phyloP scores from a whole-genome alignment of 2,888 invertebrate genomes.

The Bombyx huttoni region DNA sequence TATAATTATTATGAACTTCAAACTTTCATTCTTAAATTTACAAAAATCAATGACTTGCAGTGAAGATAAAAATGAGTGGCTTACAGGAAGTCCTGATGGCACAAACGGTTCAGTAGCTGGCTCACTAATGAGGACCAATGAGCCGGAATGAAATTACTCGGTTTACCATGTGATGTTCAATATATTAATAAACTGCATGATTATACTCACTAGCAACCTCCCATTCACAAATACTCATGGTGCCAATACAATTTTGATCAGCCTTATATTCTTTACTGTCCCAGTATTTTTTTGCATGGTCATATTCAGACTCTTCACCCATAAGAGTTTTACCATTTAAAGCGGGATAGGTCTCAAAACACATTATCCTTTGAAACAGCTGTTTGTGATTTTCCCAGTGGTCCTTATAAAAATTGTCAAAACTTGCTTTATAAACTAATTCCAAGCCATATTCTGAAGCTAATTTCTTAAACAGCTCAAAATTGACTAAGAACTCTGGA shows the following conservation, averaged over 20 bases:
- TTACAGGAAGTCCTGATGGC: too few species aligned
- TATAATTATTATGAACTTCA: too few species aligned
- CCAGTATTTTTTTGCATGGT: conserved; percentile 77
- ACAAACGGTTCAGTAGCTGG: too few species aligned
- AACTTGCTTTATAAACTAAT: conserved; percentile 77
- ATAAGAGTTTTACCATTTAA: conserved; percentile 64
- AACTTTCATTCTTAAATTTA: too few species aligned
- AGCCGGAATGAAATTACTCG: too few species aligned
- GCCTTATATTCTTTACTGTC: conserved; percentile 41
- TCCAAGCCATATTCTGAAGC: conserved; percentile 81
- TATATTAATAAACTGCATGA: too few species aligned
- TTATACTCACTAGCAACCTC: conserved; percentile 87
- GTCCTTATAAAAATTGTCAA: conserved; percentile 84
- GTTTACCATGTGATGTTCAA: too few species aligned
- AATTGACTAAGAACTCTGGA: conserved; percentile 97
- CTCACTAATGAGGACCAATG: too few species aligned
- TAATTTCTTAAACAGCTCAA: conserved; percentile 84
- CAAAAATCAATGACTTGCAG: too few species aligned
- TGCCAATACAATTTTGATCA: conserved; percentile 76
- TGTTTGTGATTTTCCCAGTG: conserved; percentile 53
- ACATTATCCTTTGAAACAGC: conserved; percentile 83
- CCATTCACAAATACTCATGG: conserved; percentile 92
- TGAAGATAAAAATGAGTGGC: too few species aligned
- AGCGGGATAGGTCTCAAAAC: conserved; percentile 87
- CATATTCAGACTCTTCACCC: conserved; percentile 78